Evolutionary conservation across 2,113 vertebrate species (phyloP).

Genomic region (Camelus dromedarius): DNA sequence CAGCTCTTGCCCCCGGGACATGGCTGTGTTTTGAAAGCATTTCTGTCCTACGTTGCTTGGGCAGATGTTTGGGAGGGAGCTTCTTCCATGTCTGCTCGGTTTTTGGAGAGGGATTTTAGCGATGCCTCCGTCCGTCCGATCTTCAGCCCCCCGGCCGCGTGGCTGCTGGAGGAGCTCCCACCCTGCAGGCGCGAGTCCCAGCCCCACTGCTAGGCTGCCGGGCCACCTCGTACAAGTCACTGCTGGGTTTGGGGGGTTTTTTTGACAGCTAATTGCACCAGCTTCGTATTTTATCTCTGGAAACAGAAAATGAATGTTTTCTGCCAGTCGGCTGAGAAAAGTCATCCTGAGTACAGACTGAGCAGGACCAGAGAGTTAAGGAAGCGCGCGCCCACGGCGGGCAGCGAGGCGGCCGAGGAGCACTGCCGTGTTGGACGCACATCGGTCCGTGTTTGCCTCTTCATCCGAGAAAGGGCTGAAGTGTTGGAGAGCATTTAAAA

Average conservation of each 20-base stretch:
- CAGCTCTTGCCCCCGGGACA: constrained; percentile 82
- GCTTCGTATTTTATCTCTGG: background rate
- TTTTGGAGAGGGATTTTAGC: background rate
- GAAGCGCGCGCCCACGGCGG: background rate
- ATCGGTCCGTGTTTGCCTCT: background rate
- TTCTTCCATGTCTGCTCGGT: constrained; percentile 56
- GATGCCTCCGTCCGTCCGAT: background rate
- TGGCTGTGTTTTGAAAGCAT: constrained; percentile 78
- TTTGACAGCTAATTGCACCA: background rate
- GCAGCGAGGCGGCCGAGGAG: background rate
- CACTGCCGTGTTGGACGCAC: background rate
- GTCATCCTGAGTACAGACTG: background rate
- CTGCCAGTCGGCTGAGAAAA: constrained; percentile 6
- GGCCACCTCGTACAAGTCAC: background rate
- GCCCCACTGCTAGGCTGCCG: background rate
- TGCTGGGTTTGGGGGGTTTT: too few species aligned
- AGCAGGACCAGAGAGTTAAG: background rate
- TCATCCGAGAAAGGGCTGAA: constrained; percentile 35
- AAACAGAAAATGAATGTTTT: background rate
- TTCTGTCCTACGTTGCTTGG: constrained; percentile 72
- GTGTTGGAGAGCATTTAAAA: background rate
- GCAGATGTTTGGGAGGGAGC: constrained; percentile 58
- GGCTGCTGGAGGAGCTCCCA: background rate
- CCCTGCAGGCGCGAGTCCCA: background rate
- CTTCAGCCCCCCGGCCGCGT: background rate